Evolutionary conservation across 2,888 invertebrate species (phyloP).

Genomic region (Rhamphomyia laevipes): DNA sequence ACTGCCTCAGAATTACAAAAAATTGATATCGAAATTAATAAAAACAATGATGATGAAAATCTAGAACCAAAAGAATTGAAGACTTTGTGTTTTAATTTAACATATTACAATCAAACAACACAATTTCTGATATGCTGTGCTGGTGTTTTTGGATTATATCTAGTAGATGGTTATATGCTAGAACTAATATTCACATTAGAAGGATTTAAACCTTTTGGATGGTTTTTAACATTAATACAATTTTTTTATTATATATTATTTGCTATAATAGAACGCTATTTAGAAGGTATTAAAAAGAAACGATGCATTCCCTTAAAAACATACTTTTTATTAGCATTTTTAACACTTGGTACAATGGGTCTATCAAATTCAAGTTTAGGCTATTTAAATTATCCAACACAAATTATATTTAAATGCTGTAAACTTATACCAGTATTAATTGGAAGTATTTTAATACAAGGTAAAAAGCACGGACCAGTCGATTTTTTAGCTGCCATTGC

Average conservation of each 20-base stretch:
- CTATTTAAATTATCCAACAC: slow-evolving; percentile 92
- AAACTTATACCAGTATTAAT: slow-evolving; percentile 92
- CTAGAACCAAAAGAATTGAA: slow-evolving; percentile 38
- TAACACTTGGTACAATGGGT: slow-evolving; percentile 93
- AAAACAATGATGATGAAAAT: slow-evolving; percentile 4
- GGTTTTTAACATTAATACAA: slow-evolving; percentile 86
- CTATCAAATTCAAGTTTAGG: slow-evolving; percentile 89
- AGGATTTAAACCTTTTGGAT: slow-evolving; percentile 78
- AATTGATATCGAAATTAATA: too few relatives aligned
- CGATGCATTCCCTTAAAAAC: slow-evolving; percentile 69
- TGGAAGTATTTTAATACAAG: slow-evolving; percentile 86
- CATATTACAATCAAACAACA: slow-evolving; percentile 43
- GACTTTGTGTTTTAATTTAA: slow-evolving; percentile 64
- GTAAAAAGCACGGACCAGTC: slow-evolving; percentile 69
- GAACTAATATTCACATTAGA: slow-evolving; percentile 86
- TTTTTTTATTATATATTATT: slow-evolving; percentile 77
- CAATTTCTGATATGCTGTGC: slow-evolving; percentile 67
- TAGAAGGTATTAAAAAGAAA: slow-evolving; percentile 45
- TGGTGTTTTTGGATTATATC: slow-evolving; percentile 77
- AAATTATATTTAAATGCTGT: slow-evolving; percentile 95
- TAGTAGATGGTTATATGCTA: slow-evolving; percentile 84
- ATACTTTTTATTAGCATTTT: slow-evolving; percentile 68
- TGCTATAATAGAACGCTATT: slow-evolving; percentile 58
- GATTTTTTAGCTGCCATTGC: slow-evolving; percentile 74
- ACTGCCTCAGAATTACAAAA: too few relatives aligned